These are phyloP conservation scores for Acrossocheilus wenchowensis DNA, from an alignment of 2,797 vertebrate genomes.

Conservation along the genomic window DNA sequence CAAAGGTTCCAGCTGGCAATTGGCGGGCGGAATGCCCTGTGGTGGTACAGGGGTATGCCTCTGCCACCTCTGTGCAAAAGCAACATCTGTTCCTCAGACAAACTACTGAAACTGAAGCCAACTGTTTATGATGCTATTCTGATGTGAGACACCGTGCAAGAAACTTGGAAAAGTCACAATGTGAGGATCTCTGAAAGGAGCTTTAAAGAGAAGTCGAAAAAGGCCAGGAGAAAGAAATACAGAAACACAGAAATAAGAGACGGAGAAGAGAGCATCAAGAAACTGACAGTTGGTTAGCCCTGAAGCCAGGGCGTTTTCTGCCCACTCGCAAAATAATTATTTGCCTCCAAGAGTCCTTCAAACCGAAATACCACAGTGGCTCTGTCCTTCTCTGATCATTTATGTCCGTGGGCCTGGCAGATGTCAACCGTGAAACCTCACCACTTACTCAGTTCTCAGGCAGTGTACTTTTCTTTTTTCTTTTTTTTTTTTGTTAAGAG, in stretches of 20 bases:
- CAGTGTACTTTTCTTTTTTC: no score
- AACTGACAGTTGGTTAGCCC: not conserved
- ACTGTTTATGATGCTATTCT: conserved; percentile 50
- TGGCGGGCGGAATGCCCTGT: conserved; percentile 44
- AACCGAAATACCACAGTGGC: conserved; percentile 9
- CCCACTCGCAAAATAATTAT: conserved; percentile 39
- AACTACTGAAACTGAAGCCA: conserved; percentile 51
- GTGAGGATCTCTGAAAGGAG: not conserved
- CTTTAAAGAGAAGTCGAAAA: not conserved
- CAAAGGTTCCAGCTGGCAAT: conserved; percentile 45
- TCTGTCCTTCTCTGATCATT: not conserved
- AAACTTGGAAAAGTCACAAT: not conserved
- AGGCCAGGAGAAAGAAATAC: not conserved
- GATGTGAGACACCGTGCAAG: conserved; percentile 9
- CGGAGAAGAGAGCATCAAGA: not conserved
- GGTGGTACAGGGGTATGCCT: conserved; percentile 52
- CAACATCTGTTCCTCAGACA: conserved; percentile 61
- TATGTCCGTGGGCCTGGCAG: not conserved
- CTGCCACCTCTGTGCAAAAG: conserved; percentile 56
- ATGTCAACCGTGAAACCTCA: conserved; percentile 34
- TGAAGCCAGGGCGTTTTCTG: conserved; percentile 34
- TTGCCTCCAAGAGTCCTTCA: conserved; percentile 25
- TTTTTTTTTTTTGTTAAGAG: not conserved
- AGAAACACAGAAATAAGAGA: not conserved
- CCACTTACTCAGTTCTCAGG: not conserved